Base-by-base conservation (phyloP, 2,888 invertebrate genomes). In the Horisme vitalbata region DNA sequence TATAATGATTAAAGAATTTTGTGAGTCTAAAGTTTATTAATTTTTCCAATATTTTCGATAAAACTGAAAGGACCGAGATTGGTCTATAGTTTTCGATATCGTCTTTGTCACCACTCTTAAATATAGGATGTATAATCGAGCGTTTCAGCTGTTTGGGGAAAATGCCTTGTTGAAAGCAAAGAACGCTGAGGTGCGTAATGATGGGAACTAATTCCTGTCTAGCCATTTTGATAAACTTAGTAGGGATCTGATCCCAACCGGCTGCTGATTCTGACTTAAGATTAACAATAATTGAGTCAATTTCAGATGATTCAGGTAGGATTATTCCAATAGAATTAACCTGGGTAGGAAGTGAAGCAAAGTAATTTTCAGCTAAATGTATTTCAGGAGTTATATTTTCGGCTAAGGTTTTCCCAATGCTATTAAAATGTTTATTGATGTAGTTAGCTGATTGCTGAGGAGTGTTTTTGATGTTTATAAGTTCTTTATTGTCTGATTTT, bases 341-440 rank as follows among this genome's bases (percentile, higher is more conserved):
- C n/a, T n/a, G n/a, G 8, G n/a, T 8, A 8, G 6, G 23, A n/a
- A n/a, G 6, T 23, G 7, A 23, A 8, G 3, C 1, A 8, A 23
- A 23, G 23, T 23, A 23, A 2, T 23, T 23, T 23, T 23, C 23
- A 8, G 9, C 23, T 23, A n/a, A 3, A 8, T 6, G 9, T n/a
- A n/a, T 4, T 3, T 23, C 23, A 7, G 9, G 23, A 3, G 7
- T 23, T 7, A 23, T 38, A 20, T 11, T n/a, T 21, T 28, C 28
- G 1, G 30, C 38, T 13, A 30, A n/a, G 0, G 4, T 3, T 4
- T 21, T 20, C 0, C 38, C 38, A 30, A 38, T 30, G 5, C 12
- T 7, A 4, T 5, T 10, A 8, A 38, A 31, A n/a, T 38, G 23
- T 10, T 38, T 23, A 20, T 38, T 38, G 9, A 31, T 21, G 4